These are phyloP conservation scores for Sceloporus undulatus DNA, from an alignment of 2,113 vertebrate species.

Conservation along the genomic window DNA sequence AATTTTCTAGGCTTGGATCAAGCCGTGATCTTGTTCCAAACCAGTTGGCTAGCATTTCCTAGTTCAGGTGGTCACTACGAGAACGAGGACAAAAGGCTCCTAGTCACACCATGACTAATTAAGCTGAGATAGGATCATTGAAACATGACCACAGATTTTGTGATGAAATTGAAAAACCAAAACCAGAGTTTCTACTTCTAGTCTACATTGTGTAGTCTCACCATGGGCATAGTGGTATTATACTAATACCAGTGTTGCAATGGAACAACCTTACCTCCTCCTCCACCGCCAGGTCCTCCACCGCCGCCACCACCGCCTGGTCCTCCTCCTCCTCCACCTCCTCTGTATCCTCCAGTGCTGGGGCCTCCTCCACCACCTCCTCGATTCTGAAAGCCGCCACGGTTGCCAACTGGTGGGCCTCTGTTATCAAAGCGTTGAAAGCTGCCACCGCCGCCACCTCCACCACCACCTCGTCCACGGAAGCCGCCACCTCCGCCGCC, in stretches of 20 bases:
- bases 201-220: not conserved
- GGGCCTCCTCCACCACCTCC: constrained; percentile 63
- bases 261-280: not conserved
- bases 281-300: rapidly evolving
- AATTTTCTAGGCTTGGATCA: not conserved
- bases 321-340: rapidly evolving
- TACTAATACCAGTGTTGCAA: too few relatives aligned
- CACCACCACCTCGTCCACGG: constrained; percentile 77
- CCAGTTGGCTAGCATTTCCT: too few relatives aligned
- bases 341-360: not conserved
- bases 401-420: constrained; percentile 65
- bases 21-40: too few relatives aligned
- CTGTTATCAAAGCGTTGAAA: constrained; percentile 90
- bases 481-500: constrained; percentile 82
- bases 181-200: not conserved
- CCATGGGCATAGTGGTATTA: not conserved
- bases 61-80: not conserved
- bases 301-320: not conserved
- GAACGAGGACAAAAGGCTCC: not conserved
- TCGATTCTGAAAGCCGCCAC: constrained; percentile 82
- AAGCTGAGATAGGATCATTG: not conserved
- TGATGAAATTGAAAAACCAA: not conserved
- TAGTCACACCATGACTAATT: not conserved
- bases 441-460: constrained; percentile 67
- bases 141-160: not conserved